Evolutionary conservation across 2,113 vertebrate species (phyloP), one percentile per base, ranked within the genome.

Genomic region (Copsychus sechellarum): DNA sequence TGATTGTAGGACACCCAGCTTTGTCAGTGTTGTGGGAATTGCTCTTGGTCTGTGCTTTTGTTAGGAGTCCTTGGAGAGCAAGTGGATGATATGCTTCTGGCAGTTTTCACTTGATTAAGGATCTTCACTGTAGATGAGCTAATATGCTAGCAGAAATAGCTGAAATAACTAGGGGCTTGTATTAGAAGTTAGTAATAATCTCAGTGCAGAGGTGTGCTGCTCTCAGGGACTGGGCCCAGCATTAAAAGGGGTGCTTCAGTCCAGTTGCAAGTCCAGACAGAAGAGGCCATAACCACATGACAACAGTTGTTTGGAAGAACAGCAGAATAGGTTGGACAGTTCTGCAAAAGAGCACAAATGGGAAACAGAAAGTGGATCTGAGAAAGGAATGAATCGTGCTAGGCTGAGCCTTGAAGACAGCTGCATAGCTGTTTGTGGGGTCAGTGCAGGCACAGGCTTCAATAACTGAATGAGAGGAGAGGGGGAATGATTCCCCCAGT

Each of bases 401-500:
- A 33, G 65, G n/a, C 48, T 93, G 48, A 65, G 16, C 56, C 43
- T 65, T 60, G 43, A 61, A 84, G 36, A 79, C 28, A 65, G 16
- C 21, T 77, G 40, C 11, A 24, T 42, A 66, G 72, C 57, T 74
- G 50, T 25, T 70, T 0, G 0, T 80, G 48, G n/a, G 76, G 29
- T 80, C 53, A 23, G 28, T n/a, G 24, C 24, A 38, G 31, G 56
- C 8, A 7, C 47, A 60, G 43, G 45, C 38, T 56, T 89, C 58
- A 22, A 1, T 17, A 51, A 42, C 23, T 31, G 43, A 78, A 18
- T 12, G 42, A 45, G 71, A 82, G 53, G 40, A 65, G 22, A 33
- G 22, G 25, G 18, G 36, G 16, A 22, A 22, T 0, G 0, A 9
- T 33, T 70, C 20, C 17, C 42, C 22, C 54, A 61, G 11, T 69